Evolutionary conservation across 2,797 vertebrate species (phyloP).

Genomic region (Coregonus ussuriensis): DNA sequence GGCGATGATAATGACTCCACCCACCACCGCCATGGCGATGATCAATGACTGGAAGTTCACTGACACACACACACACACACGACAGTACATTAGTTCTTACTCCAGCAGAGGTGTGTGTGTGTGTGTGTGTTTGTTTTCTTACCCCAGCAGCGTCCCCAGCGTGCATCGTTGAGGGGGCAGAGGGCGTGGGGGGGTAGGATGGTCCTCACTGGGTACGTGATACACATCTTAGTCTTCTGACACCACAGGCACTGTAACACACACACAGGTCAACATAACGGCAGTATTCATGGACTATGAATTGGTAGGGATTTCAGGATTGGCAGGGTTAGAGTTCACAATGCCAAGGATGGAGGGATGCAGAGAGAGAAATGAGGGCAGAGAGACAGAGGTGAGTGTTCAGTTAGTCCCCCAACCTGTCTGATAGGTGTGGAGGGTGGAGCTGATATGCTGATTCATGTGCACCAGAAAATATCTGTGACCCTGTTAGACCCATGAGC

Average conservation of each 20-base stretch:
- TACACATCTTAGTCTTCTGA: constrained; percentile 73
- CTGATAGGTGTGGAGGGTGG: background rate
- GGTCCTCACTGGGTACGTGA: constrained; percentile 84
- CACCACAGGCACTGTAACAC: constrained; percentile 92
- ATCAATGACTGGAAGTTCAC: constrained; percentile 95
- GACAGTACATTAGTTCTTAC: background rate
- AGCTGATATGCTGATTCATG: background rate
- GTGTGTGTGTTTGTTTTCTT: constrained; percentile 56
- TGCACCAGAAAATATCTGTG: too few species aligned
- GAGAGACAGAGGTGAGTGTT: background rate
- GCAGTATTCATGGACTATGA: background rate
- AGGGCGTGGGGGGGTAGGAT: constrained; percentile 83
- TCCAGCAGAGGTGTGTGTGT: background rate
- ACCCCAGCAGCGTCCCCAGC: constrained; percentile 97
- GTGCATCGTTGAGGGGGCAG: constrained; percentile 85
- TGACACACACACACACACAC: constrained; percentile 43
- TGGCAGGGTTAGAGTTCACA: background rate
- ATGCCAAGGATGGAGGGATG: background rate
- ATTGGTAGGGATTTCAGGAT: background rate
- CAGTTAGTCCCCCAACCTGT: background rate
- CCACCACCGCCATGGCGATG: constrained; percentile 85
- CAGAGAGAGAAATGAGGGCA: background rate
- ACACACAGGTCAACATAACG: constrained; percentile 15
- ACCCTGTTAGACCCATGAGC: background rate
- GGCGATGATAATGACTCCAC: constrained; percentile 79